A percentile compares a stretch with the other conserved stretches of the same genome.
Conservation (phyloP, 2,797 vertebrate species). For the Tachyglossus aculeatus region DNA sequence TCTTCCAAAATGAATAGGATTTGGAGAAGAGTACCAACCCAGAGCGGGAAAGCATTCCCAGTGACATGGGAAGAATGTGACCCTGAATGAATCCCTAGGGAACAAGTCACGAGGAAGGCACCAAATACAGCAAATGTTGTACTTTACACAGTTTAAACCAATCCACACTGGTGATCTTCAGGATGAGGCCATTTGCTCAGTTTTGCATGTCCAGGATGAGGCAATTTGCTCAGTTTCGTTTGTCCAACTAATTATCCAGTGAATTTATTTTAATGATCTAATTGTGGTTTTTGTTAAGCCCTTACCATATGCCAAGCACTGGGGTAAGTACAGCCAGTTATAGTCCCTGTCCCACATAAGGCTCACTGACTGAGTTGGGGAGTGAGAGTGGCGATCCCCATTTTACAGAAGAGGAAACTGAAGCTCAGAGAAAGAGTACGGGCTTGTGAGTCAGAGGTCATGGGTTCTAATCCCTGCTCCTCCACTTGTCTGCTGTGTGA, state of each 20-base stretch:
- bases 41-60: slow-evolving; percentile 42
- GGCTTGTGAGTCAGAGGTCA: no score
- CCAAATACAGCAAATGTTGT: slow-evolving; percentile 24
- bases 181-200: slow-evolving; percentile 14
- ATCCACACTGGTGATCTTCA: neutral
- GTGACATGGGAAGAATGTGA: slow-evolving; percentile 40
- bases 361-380: no score
- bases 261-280: slow-evolving; percentile 6
- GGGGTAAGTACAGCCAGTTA: no score
- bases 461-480: no score
- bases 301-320: no score
- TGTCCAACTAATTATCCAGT: neutral
- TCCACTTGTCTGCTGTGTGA: no score
- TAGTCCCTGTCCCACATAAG: no score
- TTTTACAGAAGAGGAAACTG: no score
- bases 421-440: no score
- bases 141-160: slow-evolving; percentile 27
- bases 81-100: slow-evolving; percentile 17
- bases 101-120: slow-evolving; percentile 47
- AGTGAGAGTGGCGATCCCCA: no score
- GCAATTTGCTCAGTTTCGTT: slow-evolving; percentile 7
- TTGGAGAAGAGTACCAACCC: slow-evolving; percentile 24
- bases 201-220: slow-evolving; percentile 20
- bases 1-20: slow-evolving; percentile 29
- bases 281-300: no score